Evolutionary conservation across 2,113 vertebrate species (phyloP), one percentile per base, ranked within the genome.

Genomic region (Rynchops niger): DNA sequence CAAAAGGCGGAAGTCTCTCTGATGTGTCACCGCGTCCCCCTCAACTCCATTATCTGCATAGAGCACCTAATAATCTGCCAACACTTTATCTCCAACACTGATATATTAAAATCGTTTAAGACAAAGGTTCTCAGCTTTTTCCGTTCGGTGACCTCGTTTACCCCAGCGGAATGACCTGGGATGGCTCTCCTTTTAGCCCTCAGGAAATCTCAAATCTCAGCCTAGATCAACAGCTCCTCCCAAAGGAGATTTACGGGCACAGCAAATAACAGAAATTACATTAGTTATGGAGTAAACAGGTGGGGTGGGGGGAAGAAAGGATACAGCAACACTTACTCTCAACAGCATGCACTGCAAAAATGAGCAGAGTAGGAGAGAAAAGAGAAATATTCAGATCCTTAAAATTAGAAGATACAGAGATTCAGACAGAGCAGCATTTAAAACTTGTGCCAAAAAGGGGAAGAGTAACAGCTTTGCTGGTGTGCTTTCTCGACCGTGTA

Each of bases 271-370:
- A 92, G 73, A 71, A 94, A 73, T 50, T 4, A 15, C 22, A 7
- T 84, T 59, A 72, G 58, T 58, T 89, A 76, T 42, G 42, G 16
- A 89, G 32, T 16, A 29, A 61, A 86, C 36, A 71, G 63, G n/a
- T 86, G 52, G 34, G 59, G 17, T 52, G 30, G 59, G 17, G 12
- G 34, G 22, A 23, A 42, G 12, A 42, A 83, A 82, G 67, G 19
- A 47, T 50, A 63, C 15, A 76, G 86, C 85, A 95, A 90, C 96
- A 99, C 99, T 99, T 99, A 99, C 99, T 99, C 99, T 99, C 99
- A 98, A 99, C 99, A 99, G 99, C 98, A 95, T 99, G 99, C 95
- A 99, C 99, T 99, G 99, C 98, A 99, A 98, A 99, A 98, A 96
- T 36, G 62, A 96, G 89, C 58, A 97, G 77, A 91, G 77, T 69